Evolutionary conservation across 2,888 invertebrate genomes (phyloP).

Genomic region (Sabellastarte sp.): DNA sequence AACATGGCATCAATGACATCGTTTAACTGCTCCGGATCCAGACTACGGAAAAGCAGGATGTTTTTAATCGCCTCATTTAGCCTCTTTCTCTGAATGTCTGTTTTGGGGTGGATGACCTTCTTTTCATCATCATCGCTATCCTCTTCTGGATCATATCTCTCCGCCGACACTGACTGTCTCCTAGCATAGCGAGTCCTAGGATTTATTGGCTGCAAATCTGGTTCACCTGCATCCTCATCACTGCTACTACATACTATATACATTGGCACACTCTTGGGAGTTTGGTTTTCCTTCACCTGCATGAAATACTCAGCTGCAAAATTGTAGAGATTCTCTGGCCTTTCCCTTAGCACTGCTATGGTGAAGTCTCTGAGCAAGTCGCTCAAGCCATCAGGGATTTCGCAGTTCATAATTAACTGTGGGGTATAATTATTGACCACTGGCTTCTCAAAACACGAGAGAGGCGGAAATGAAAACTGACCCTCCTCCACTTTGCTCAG

Average conservation of each 20-base stretch:
- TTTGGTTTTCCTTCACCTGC: conserved; percentile 45
- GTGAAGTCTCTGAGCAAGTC: conserved; percentile 58
- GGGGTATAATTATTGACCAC: too few relatives aligned
- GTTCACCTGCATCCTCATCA: conserved; percentile 51
- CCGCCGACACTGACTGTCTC: conserved; percentile 57
- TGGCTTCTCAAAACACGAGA: too few relatives aligned
- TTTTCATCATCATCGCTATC: conserved; percentile 56
- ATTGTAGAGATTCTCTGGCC: conserved; percentile 52
- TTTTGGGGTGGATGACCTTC: conserved; percentile 53
- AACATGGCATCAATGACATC: conserved; percentile 60
- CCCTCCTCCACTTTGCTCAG: too few relatives aligned
- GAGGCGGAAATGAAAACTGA: too few relatives aligned
- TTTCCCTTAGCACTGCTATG: conserved; percentile 55
- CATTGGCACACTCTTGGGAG: conserved; percentile 52
- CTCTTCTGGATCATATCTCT: conserved; percentile 56
- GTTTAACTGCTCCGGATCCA: conserved; percentile 57
- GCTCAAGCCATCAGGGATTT: conserved; percentile 57
- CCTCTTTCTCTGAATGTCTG: conserved; percentile 53
- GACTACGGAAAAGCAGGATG: conserved; percentile 53
- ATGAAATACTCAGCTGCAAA: conserved; percentile 58
- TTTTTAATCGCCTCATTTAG: conserved; percentile 51
- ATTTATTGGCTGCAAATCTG: conserved; percentile 49
- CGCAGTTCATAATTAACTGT: conserved; percentile 57
- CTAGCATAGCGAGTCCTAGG: conserved; percentile 53
- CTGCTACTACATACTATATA: conserved; percentile 58